phyloP scores from a whole-genome alignment of 2,797 vertebrate genomes.

The Diceros bicornis region DNA sequence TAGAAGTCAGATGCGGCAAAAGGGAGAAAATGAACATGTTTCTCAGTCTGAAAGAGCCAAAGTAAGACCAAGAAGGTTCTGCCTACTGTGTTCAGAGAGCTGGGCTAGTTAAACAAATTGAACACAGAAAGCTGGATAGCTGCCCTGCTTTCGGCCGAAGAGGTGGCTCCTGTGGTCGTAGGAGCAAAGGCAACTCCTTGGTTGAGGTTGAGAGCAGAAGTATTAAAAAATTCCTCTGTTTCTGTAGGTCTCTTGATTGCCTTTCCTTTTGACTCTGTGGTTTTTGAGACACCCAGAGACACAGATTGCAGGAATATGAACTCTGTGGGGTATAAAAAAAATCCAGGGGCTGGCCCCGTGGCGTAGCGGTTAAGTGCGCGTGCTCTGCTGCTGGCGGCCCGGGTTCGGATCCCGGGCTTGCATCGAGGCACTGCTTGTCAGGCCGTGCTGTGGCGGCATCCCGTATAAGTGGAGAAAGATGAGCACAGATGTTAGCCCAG shows the following conservation, averaged over 20 bases:
- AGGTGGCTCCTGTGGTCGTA: background rate
- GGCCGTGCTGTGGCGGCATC: too few relatives aligned
- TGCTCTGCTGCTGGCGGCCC: too few relatives aligned
- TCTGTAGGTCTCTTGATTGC: conserved; percentile 33
- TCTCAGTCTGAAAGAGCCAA: conserved; percentile 25
- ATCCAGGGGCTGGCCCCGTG: too few relatives aligned
- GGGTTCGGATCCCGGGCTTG: too few relatives aligned
- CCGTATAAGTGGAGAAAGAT: too few relatives aligned
- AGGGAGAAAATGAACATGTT: conserved; percentile 26
- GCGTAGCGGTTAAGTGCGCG: too few relatives aligned
- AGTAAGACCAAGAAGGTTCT: background rate
- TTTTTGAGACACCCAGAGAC: conserved; percentile 26
- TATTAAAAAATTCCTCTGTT: conserved; percentile 16
- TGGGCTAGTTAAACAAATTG: background rate
- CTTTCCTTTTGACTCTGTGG: conserved; percentile 23
- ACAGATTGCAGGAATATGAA: conserved; percentile 27
- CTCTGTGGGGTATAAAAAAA: background rate
- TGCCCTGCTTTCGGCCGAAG: background rate
- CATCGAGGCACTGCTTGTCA: too few relatives aligned
- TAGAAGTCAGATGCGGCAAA: conserved; percentile 26
- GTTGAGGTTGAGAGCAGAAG: background rate
- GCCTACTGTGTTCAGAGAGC: background rate
- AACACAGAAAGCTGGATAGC: background rate
- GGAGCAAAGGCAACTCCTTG: background rate
- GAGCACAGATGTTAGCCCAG: too few relatives aligned